Evolutionary conservation across 2,888 invertebrate genomes (phyloP).

Genomic region (Chouioia cunea): DNA sequence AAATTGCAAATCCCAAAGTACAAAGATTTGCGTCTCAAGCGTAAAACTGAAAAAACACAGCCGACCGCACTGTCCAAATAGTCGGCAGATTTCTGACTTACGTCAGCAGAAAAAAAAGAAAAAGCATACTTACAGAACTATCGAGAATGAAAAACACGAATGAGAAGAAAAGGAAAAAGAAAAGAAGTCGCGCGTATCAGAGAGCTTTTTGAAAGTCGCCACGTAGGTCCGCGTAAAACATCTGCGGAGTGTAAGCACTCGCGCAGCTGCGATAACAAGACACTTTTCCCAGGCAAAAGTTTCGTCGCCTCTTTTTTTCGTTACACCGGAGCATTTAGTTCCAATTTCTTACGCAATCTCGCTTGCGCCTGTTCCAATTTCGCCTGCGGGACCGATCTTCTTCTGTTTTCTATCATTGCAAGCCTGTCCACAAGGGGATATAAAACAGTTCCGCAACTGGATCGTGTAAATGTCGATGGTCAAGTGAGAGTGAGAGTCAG

Average conservation of each 20-base stretch:
- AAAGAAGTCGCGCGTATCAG: neutral
- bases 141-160: too few relatives aligned
- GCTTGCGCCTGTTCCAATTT: constrained; percentile 1
- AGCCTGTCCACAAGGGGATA: constrained; percentile 10
- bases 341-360: neutral
- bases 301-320: neutral
- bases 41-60: too few relatives aligned
- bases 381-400: neutral
- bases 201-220: neutral
- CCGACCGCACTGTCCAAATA: too few relatives aligned
- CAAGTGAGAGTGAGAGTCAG: too few relatives aligned
- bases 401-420: constrained; percentile 17
- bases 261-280: constrained; percentile 15
- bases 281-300: neutral
- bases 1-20: constrained; percentile 42
- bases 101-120: too few relatives aligned
- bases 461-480: constrained; percentile 19
- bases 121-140: too few relatives aligned
- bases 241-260: neutral
- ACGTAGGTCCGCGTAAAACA: neutral
- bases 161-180: neutral
- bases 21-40: too few relatives aligned
- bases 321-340: too few relatives aligned
- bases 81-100: too few relatives aligned
- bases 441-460: constrained; percentile 18